A percentile compares a stretch with the other conserved stretches of the same genome.
These are phyloP conservation scores for Gnatocerus cornutus DNA, from an alignment of 2,888 invertebrate species.

Conservation along the genomic window DNA sequence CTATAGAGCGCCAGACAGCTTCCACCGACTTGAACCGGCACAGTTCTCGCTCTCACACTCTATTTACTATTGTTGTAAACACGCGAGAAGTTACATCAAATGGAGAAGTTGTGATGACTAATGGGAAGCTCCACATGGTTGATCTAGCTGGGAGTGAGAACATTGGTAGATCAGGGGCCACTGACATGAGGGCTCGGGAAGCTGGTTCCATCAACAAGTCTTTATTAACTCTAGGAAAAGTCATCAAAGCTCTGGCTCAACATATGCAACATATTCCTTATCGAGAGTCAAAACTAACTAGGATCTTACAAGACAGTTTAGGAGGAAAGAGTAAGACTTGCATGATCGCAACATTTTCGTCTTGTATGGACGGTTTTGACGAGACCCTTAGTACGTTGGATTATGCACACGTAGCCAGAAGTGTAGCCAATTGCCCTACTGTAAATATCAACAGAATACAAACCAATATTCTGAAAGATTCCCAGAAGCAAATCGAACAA, in stretches of 20 bases:
- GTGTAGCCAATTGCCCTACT: slow-evolving; percentile 94
- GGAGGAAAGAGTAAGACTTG: slow-evolving; percentile 98
- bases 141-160: slow-evolving; percentile 99
- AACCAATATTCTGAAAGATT: slow-evolving; percentile 86
- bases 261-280: slow-evolving; percentile 84
- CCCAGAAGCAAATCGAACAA: slow-evolving; percentile 92
- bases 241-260: slow-evolving; percentile 95
- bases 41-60: slow-evolving; percentile 96
- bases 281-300: slow-evolving; percentile 87
- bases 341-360: slow-evolving; percentile 96
- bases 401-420: slow-evolving; percentile 95
- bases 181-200: slow-evolving; percentile 90
- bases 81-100: slow-evolving; percentile 89
- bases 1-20: slow-evolving; percentile 90
- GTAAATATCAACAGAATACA: slow-evolving; percentile 92
- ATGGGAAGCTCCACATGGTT: slow-evolving; percentile 97
- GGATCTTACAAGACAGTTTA: slow-evolving; percentile 95
- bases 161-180: slow-evolving; percentile 94
- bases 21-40: slow-evolving; percentile 95
- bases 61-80: slow-evolving; percentile 95
- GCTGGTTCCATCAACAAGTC: slow-evolving; percentile 98
- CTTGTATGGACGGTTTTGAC: slow-evolving; percentile 90
- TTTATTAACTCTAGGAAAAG: slow-evolving; percentile 90
- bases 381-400: slow-evolving; percentile 97
- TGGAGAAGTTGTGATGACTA: slow-evolving; percentile 94